These are phyloP conservation scores for Cheilosia variabilis DNA, from an alignment of 2,888 invertebrate genomes.

Conservation along the genomic window DNA sequence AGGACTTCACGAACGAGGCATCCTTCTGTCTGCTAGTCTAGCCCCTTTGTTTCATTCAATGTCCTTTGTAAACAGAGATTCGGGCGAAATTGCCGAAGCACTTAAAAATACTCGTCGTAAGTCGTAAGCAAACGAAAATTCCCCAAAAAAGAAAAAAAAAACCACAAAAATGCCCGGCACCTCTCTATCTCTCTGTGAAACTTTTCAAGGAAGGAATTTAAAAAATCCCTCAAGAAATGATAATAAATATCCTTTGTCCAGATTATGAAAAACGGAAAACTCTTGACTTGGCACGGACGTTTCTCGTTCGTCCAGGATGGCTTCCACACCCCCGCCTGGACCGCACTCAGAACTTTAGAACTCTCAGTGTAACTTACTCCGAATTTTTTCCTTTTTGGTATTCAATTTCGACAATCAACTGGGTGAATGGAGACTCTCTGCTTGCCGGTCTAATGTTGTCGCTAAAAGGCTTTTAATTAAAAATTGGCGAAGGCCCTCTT, in stretches of 20 bases:
- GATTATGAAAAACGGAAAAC: background rate
- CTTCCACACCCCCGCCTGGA: background rate
- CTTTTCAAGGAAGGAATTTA: constrained; percentile 4
- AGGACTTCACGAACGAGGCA: too few relatives aligned
- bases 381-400: constrained; percentile 26
- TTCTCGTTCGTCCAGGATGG: background rate
- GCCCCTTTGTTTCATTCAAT: constrained; percentile 21
- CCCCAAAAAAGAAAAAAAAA: background rate
- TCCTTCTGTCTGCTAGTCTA: background rate
- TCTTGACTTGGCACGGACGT: background rate
- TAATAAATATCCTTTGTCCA: constrained; percentile 46
- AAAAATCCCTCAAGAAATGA: constrained; percentile 11
- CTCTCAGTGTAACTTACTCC: constrained; percentile 34
- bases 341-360: background rate
- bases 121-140: background rate
- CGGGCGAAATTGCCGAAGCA: constrained; percentile 11
- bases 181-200: constrained; percentile 21
- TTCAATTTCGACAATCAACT: constrained; percentile 41
- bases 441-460: background rate
- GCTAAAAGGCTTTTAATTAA: constrained; percentile 52
- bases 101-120: background rate
- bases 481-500: constrained; percentile 23
- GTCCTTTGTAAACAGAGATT: background rate
- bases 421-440: constrained; percentile 16
- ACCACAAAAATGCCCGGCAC: background rate